Base-by-base conservation (phyloP, 2,797 vertebrate genomes). In the Cichlasoma orientale region DNA sequence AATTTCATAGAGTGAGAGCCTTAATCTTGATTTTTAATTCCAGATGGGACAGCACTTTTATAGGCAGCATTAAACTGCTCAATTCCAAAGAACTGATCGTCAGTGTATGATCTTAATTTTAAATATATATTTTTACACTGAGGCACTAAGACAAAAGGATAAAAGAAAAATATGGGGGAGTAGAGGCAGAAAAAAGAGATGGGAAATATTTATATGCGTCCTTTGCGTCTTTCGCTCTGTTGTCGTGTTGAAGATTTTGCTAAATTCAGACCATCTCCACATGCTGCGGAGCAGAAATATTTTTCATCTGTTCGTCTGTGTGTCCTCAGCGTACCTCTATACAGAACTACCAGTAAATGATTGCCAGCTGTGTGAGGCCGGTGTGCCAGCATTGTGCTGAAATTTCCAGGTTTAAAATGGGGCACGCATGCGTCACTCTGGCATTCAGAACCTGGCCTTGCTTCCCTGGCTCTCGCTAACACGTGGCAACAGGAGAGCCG, bases 341-440 rank as follows among this genome's bases (percentile, higher is more conserved):
- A 23, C 57, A 31, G 55, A 66, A 74, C 75, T 52, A 69, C 71
- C 75, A 75, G 85, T 71, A 80, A 89, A 88, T 83, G 85, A 88
- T 75, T 88, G 61, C 85, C 86, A 87, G 86, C 87, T 89, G 88
- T 7, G 12, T 19, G 77, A 82, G 79, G 57, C 77, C 47, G 7
- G 72, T 68, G 79, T 19, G 82, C 83, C 80, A 75, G 82, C 90
- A 89, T 82, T 90, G 82, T 82, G 83, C 78, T 79, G 74, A 84
- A 84, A 88, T 84, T 86, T 89, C 88, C 86, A 81, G 83, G 80
- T 88, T 91, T 87, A 82, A 92, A 91, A 85, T 44, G 85, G 84
- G 77, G 58, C 75, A 82, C 80, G 66, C 75, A 27, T 80, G 91
- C 56, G 78, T 89, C 86, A 87, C 74, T 70, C 83, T 71, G 88